phyloP scores from a whole-genome alignment of 2,113 vertebrate genomes.

The Atrichornis clamosus region DNA sequence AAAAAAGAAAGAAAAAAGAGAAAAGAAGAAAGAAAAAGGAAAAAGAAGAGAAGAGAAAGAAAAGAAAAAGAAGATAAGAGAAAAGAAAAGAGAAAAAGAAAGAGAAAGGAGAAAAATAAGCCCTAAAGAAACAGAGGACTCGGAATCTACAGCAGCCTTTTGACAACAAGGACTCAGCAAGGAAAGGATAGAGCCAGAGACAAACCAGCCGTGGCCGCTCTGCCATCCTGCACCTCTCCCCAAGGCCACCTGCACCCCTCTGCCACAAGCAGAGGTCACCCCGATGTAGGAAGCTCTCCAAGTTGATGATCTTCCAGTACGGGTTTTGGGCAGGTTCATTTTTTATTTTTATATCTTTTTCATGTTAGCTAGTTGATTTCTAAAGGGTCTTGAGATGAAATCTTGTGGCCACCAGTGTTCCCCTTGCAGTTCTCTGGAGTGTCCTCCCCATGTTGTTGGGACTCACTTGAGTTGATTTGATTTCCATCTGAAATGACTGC shows the following conservation, averaged over 20 bases:
- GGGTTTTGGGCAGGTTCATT: not conserved
- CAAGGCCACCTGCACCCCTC: accelerated
- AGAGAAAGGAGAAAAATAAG: not conserved
- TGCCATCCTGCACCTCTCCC: not conserved
- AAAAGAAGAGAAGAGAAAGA: not conserved
- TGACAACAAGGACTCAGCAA: constrained; percentile 57
- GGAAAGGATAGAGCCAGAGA: constrained; percentile 57
- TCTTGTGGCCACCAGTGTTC: not conserved
- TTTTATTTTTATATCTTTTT: not conserved
- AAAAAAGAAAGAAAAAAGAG: not conserved
- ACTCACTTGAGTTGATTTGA: not conserved
- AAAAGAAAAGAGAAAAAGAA: too few species aligned
- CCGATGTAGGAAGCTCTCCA: not conserved
- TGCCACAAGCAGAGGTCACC: not conserved
- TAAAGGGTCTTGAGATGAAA: constrained; percentile 8
- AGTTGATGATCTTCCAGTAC: not conserved
- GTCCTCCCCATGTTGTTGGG: not conserved
- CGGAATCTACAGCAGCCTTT: constrained; percentile 74
- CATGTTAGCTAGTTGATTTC: not conserved
- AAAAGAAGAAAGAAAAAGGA: not conserved
- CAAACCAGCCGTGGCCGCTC: not conserved
- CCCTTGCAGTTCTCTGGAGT: not conserved
- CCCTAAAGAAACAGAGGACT: constrained; percentile 79
- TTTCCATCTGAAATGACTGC: not conserved
- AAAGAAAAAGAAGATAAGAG: not conserved